These are phyloP conservation scores for Leptothorax acervorum DNA, from an alignment of 2,888 invertebrate species.

Conservation along the genomic window DNA sequence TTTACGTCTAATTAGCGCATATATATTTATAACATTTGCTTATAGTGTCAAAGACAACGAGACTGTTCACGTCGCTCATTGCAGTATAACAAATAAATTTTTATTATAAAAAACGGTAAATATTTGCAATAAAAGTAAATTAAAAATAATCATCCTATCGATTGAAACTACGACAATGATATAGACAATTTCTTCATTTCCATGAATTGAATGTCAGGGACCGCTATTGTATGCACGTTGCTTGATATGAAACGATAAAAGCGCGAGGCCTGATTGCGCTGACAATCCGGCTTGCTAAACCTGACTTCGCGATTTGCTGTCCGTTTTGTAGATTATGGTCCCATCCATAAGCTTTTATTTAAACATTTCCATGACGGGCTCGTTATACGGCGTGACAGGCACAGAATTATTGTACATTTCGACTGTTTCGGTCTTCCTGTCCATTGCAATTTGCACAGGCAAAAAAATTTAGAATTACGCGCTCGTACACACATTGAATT, in stretches of 20 bases:
- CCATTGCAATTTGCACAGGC: neutral
- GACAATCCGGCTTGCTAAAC: neutral
- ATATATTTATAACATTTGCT: constrained; percentile 57
- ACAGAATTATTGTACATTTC: constrained; percentile 1
- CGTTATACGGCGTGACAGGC: constrained; percentile 3
- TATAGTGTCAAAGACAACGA: neutral
- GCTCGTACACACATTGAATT: neutral
- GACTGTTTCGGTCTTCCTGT: neutral
- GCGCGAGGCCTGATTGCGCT: neutral
- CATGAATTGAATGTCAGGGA: constrained; percentile 33
- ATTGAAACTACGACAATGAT: constrained; percentile 27
- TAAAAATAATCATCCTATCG: constrained; percentile 30
- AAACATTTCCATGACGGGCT: constrained; percentile 9
- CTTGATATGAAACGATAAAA: constrained; percentile 24
- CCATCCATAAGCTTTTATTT: constrained; percentile 23
- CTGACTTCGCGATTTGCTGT: neutral
- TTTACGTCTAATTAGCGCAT: constrained; percentile 5
- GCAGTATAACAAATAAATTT: neutral
- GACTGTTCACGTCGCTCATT: neutral
- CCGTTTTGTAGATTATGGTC: neutral
- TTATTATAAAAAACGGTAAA: neutral
- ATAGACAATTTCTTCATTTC: constrained; percentile 44
- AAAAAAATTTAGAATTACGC: neutral
- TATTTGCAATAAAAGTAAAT: constrained; percentile 16
- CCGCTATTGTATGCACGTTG: constrained; percentile 46